Conservation (phyloP, 2,113 vertebrate genomes). For the Climacteris rufus region DNA sequence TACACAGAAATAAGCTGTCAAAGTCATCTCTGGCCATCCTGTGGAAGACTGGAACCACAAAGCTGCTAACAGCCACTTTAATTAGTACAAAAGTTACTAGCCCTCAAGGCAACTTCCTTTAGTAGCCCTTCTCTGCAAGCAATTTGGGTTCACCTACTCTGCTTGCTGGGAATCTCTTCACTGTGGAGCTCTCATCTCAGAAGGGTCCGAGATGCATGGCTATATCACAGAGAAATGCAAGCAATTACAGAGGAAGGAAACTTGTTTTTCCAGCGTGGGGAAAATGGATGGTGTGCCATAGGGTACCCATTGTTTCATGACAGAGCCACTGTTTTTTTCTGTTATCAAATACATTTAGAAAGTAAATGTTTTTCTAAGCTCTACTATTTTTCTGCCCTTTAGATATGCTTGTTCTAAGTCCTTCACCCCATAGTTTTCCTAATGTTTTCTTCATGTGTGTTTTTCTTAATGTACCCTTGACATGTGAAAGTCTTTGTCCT, state of each 20-base stretch:
- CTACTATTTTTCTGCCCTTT: slow-evolving; percentile 1
- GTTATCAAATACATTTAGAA: slow-evolving; percentile 9
- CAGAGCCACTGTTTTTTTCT: neutral
- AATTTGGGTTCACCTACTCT: neutral
- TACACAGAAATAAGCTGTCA: neutral
- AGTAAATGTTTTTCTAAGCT: slow-evolving; percentile 59
- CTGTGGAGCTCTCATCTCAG: neutral
- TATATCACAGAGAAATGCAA: neutral
- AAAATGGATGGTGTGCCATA: neutral
- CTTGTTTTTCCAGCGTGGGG: neutral
- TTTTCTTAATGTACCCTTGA: neutral
- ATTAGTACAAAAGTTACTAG: neutral
- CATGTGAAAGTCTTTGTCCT: neutral
- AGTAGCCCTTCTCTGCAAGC: neutral
- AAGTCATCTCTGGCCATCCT: neutral
- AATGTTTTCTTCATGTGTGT: neutral
- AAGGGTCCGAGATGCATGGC: neutral
- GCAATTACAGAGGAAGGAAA: neutral
- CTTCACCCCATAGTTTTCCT: neutral
- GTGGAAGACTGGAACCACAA: neutral
- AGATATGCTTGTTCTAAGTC: neutral
- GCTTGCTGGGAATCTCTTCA: neutral
- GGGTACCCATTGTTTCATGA: neutral
- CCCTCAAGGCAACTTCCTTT: neutral
- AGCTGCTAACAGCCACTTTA: neutral